A percentile compares a stretch with the other conserved stretches of the same genome.
phyloP scores from a whole-genome alignment of 2,113 vertebrate species.

The Rhynchomys soricoides region DNA sequence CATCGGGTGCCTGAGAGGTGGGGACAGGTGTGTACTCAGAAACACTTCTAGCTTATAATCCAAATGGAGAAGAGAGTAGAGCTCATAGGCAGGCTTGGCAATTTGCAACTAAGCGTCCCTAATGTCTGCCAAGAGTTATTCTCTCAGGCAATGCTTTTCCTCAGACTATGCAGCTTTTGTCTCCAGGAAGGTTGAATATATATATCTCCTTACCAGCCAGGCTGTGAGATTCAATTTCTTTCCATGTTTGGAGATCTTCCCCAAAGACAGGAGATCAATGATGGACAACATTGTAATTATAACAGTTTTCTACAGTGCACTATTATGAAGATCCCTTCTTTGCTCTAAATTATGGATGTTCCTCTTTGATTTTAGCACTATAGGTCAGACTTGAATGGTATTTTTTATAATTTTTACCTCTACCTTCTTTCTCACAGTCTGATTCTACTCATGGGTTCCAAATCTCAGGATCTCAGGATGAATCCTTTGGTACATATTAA shows the following conservation, averaged over 20 bases:
- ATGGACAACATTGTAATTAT: not conserved
- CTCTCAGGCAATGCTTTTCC: not conserved
- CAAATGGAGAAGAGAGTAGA: not conserved
- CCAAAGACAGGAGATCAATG: not conserved
- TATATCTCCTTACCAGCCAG: too few relatives aligned
- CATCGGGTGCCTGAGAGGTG: not conserved
- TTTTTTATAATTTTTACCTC: not conserved
- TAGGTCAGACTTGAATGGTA: not conserved
- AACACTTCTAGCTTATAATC: not conserved
- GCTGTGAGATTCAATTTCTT: not conserved
- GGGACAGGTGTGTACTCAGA: not conserved
- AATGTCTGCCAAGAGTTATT: not conserved
- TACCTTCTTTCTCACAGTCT: not conserved
- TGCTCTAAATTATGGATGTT: too few relatives aligned
- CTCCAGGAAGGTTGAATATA: too few relatives aligned
- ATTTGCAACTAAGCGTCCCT: not conserved
- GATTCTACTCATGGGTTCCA: not conserved
- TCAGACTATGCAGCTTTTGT: not conserved
- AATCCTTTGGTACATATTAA: not conserved
- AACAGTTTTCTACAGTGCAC: not conserved
- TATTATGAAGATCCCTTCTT: not conserved
- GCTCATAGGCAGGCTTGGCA: accelerated
- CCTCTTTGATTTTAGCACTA: not conserved
- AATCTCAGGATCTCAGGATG: not conserved
- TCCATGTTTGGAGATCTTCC: not conserved